phyloP scores from a whole-genome alignment of 2,797 vertebrate species.

The Presbytis comata region DNA sequence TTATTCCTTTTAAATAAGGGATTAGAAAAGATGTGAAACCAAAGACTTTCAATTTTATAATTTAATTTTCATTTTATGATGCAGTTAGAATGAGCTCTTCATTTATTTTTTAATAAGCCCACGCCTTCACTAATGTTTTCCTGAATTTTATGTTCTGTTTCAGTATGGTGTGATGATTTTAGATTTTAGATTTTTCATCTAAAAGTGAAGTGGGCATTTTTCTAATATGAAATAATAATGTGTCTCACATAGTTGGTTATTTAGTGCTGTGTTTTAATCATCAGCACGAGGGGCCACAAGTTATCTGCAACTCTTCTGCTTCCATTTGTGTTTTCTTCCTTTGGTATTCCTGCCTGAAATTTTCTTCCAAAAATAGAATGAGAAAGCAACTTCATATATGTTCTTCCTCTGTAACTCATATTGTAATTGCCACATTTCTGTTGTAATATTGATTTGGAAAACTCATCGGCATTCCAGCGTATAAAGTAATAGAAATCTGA shows the following conservation, averaged over 20 bases:
- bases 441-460: conserved; percentile 77
- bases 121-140: conserved; percentile 48
- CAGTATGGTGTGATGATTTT: background rate
- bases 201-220: conserved; percentile 1
- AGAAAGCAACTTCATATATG: conserved; percentile 49
- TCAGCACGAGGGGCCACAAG: rapidly evolving
- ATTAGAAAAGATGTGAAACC: conserved; percentile 40
- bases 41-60: conserved; percentile 64
- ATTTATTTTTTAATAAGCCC: conserved; percentile 70
- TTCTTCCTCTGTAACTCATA: conserved; percentile 34
- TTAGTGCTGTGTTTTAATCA: background rate
- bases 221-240: conserved; percentile 33
- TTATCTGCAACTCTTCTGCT: background rate
- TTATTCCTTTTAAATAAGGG: conserved; percentile 3
- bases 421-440: conserved; percentile 69
- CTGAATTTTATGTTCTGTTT: conserved; percentile 48
- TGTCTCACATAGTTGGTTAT: conserved; percentile 28
- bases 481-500: conserved; percentile 74
- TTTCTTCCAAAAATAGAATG: conserved; percentile 52
- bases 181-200: too few species aligned
- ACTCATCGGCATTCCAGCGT: conserved; percentile 21
- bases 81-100: conserved; percentile 40
- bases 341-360: conserved; percentile 26
- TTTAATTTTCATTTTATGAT: conserved; percentile 69
- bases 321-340: background rate